Evolutionary conservation across 2,888 invertebrate genomes (phyloP).

Genomic region (Atrina japonica): DNA sequence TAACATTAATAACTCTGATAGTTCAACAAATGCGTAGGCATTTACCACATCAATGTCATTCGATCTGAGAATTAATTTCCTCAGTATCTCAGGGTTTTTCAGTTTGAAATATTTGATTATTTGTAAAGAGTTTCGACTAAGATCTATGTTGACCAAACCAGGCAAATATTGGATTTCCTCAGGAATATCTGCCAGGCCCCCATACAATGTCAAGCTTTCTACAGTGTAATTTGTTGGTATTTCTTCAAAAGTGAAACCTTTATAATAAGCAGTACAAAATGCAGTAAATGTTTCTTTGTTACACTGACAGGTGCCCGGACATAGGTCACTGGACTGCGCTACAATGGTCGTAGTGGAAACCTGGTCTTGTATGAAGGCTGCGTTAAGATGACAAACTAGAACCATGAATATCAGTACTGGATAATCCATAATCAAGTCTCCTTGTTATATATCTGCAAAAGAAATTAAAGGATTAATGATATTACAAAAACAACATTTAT

Average conservation of each 20-base stretch:
- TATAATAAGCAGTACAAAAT: constrained; percentile 10
- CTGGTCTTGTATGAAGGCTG: too few relatives aligned
- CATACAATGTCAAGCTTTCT: constrained; percentile 5
- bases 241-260: neutral
- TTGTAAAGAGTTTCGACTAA: constrained; percentile 50
- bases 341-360: too few relatives aligned
- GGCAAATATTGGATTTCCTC: neutral
- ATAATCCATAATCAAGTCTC: too few relatives aligned
- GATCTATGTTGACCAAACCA: constrained; percentile 39
- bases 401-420: too few relatives aligned
- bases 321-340: too few relatives aligned
- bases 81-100: constrained; percentile 36
- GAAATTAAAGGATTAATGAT: too few relatives aligned
- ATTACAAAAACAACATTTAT: too few relatives aligned
- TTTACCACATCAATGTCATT: constrained; percentile 41
- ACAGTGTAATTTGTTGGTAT: neutral
- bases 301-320: constrained; percentile 11
- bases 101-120: constrained; percentile 36
- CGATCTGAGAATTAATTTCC: constrained; percentile 41
- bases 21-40: constrained; percentile 27
- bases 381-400: too few relatives aligned
- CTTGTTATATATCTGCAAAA: too few relatives aligned
- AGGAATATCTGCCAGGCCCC: constrained; percentile 11
- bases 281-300: neutral
- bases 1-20: constrained; percentile 34